Percentiles rank a stretch among this genome's conserved stretches.
Evolutionary conservation across 2,797 vertebrate genomes (phyloP).

Genomic region (Centroberyx gerrardi): DNA sequence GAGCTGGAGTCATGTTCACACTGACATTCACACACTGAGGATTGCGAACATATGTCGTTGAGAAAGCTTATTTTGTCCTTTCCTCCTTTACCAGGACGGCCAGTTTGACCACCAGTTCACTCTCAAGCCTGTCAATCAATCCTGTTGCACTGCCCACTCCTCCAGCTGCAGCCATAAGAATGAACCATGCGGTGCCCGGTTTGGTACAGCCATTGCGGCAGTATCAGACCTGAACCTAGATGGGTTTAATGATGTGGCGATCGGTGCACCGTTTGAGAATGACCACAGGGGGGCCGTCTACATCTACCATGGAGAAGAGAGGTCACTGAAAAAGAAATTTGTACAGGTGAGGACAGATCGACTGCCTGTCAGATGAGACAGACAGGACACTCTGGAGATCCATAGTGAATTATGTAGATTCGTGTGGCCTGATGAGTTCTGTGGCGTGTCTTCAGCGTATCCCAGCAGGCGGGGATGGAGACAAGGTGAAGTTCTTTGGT

Average conservation of each 20-base stretch:
- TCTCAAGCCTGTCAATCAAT: constrained; percentile 92
- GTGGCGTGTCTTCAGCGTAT: constrained; percentile 86
- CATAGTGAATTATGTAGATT: background rate
- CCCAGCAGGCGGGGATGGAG: constrained; percentile 93
- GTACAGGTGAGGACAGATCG: constrained; percentile 87
- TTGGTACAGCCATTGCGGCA: constrained; percentile 94
- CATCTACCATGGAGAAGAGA: constrained; percentile 91
- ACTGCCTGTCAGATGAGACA: no score
- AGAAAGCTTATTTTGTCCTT: background rate
- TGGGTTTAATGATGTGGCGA: constrained; percentile 92
- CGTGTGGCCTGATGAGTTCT: constrained; percentile 1
- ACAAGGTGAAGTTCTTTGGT: constrained; percentile 95
- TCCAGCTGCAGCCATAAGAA: constrained; percentile 88
- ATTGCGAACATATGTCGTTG: background rate
- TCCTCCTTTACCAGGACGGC: constrained; percentile 73
- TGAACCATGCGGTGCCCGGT: constrained; percentile 94
- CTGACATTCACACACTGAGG: background rate
- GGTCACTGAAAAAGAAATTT: constrained; percentile 87
- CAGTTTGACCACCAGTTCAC: constrained; percentile 91
- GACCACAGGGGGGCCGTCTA: constrained; percentile 96
- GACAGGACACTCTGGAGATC: background rate
- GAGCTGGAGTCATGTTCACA: background rate
- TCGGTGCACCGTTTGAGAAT: constrained; percentile 95
- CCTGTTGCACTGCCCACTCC: constrained; percentile 87
- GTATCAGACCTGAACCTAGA: constrained; percentile 96